Base-by-base conservation (phyloP, 2,797 vertebrate genomes). In the Silurus aristotelis region DNA sequence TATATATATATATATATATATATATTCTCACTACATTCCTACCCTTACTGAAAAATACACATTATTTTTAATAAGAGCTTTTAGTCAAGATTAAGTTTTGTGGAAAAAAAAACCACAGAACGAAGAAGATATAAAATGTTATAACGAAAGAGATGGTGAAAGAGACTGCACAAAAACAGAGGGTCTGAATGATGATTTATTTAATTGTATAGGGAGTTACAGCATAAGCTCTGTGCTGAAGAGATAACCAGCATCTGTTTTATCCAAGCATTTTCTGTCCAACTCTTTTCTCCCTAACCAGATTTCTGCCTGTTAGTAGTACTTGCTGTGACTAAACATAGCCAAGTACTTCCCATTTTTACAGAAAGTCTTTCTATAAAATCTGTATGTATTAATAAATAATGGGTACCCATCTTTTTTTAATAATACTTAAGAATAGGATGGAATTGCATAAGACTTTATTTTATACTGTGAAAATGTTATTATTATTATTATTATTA, bases 161-260 rank as follows among this genome's bases (percentile, higher is more conserved):
- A 64, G 68, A 61, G 43, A 66, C 20, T 66, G 38, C 48, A 63
- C n/a, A 73, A 75, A 22, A 83, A 63, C 56, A 38, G 13, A 58
- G 10, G 64, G 55, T 46, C 56, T 83, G 55, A 72, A 85, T 83
- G 68, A 83, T 78, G 5, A 6, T 83, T 38, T 78, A 27, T 85
- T 79, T 78, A 83, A 83, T 61, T 77, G 67, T 80, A 80, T 48
- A 71, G 84, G 67, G 48, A 82, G 31, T 77, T 60, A 56, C 46
- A 31, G 61, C 80, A 80, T 25, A 25, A 38, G 80, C 19, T 58
- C 67, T 83, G 80, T 79, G 31, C 72, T 82, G 73, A 71, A 60
- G 38, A 84, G 60, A 83, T 86, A 87, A n/a, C 56, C 46, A 83
- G 60, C 52, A 48, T 52, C 31, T 27, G 78, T 68, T 87, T 85